A percentile compares a stretch with the other conserved stretches of the same genome.
Conservation (phyloP, 2,113 vertebrate genomes). For the Archilochus colubris region DNA sequence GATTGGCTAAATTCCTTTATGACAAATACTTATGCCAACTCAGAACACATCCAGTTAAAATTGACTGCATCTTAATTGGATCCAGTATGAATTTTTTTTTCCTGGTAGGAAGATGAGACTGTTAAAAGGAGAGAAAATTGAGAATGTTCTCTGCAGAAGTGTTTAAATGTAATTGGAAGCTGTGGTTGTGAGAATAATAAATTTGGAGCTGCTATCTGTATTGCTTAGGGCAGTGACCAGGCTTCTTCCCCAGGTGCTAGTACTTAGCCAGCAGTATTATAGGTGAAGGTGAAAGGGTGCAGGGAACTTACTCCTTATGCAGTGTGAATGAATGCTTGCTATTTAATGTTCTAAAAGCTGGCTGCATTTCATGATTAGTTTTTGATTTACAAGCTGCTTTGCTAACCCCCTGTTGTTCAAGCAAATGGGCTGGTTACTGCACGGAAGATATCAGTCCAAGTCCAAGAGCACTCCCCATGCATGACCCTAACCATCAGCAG, state of each 20-base stretch:
- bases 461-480: neutral
- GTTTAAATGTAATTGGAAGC: neutral
- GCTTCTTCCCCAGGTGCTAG: neutral
- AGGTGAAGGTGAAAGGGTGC: neutral
- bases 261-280: neutral
- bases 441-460: neutral
- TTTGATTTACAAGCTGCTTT: neutral
- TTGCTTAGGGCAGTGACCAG: neutral
- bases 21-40: constrained; percentile 37
- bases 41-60: constrained; percentile 22
- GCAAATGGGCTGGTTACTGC: neutral
- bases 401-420: neutral
- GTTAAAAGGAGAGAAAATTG: neutral
- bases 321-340: neutral
- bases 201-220: neutral
- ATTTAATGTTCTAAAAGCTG: neutral
- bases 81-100: neutral
- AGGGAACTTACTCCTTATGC: neutral
- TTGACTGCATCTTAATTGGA: constrained; percentile 22
- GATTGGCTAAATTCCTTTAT: constrained; percentile 24
- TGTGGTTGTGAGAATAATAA: neutral
- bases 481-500: neutral
- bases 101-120: neutral
- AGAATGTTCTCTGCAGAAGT: neutral
- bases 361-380: neutral